phyloP scores from a whole-genome alignment of 2,888 invertebrate species.

The Galerucella calmariensis region DNA sequence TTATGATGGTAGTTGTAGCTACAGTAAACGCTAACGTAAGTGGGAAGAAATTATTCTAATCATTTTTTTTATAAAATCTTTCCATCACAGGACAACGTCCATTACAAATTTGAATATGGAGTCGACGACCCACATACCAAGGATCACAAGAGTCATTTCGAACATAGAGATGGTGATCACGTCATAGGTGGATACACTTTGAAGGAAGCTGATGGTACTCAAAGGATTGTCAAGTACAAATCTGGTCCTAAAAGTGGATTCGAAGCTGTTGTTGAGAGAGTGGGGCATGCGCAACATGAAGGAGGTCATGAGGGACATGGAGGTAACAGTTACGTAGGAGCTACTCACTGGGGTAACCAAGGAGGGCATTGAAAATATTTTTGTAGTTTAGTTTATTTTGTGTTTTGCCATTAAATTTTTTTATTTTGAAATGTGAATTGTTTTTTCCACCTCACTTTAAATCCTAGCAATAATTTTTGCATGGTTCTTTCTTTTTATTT shows the following conservation, averaged over 20 bases:
- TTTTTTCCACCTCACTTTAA: no score
- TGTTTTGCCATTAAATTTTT: neutral
- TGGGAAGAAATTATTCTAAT: neutral
- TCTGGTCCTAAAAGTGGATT: constrained; percentile 48
- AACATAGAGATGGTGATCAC: constrained; percentile 60
- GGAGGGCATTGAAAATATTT: neutral
- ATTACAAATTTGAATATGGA: constrained; percentile 61
- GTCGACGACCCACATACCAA: constrained; percentile 62
- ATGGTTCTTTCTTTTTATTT: no score
- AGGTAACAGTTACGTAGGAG: constrained; percentile 50
- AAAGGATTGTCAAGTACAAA: constrained; percentile 60
- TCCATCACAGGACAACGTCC: constrained; percentile 39
- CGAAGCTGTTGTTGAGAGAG: constrained; percentile 51
- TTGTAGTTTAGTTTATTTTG: neutral
- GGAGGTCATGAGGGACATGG: constrained; percentile 1
- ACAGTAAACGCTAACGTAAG: neutral
- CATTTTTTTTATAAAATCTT: neutral
- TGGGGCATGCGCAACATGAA: constrained; percentile 50
- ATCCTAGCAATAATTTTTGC: no score
- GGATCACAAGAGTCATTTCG: constrained; percentile 60
- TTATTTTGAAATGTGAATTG: neutral
- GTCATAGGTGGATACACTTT: constrained; percentile 60
- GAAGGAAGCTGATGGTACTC: constrained; percentile 62
- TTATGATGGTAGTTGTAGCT: neutral
- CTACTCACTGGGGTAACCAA: constrained; percentile 48